Evolutionary conservation across 2,888 invertebrate genomes (phyloP), one percentile per base, ranked within the genome.

Genomic region (Chymomyza caudatula): DNA sequence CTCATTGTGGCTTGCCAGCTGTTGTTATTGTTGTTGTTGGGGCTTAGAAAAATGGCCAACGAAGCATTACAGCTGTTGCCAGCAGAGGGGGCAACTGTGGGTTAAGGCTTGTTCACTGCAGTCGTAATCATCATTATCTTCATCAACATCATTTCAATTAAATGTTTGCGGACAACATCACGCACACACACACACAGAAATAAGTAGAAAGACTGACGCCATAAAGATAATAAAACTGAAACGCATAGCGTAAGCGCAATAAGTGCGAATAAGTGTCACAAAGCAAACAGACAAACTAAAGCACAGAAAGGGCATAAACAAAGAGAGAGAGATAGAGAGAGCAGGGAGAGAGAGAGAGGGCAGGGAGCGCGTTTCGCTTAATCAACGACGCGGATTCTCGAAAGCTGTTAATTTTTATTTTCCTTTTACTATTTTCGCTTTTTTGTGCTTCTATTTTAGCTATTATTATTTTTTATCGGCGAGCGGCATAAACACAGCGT

Each of bases 111-210:
- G 47, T 47, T 43, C 63, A 78, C 62, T 78, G 65, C 63, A 72
- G 62, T 64, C 67, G 66, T 19, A 66, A 65, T 58, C 63, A 65
- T 61, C 65, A 58, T 73, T 77, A 73, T 69, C 29, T 37, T 37
- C 70, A 64, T 49, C 71, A 71, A 77, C 58, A 69, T 69, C 75
- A 77, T 74, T 78, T 78, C 65, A 75, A 81, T 81, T 78, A 71
- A 77, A 65, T 67, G 68, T 17, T 8, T 22, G 52, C 6, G 5
- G 2, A 25, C 25, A 51, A 19, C 17, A 19, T 51, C 13, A 23
- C 2, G 0, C 2, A 25, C 25, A 25, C 25, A 4, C 25, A 25
- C 5, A 25, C 4, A 25, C 25, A 25, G 25, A 3, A 37, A 11
- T 37, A 37, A 8, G 3, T 37, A 0, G 29, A 37, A 37, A 37